Percentiles rank a stretch among this genome's conserved stretches.
Conservation (phyloP, 2,113 vertebrate genomes). For the Actenoides lindsayi region DNA sequence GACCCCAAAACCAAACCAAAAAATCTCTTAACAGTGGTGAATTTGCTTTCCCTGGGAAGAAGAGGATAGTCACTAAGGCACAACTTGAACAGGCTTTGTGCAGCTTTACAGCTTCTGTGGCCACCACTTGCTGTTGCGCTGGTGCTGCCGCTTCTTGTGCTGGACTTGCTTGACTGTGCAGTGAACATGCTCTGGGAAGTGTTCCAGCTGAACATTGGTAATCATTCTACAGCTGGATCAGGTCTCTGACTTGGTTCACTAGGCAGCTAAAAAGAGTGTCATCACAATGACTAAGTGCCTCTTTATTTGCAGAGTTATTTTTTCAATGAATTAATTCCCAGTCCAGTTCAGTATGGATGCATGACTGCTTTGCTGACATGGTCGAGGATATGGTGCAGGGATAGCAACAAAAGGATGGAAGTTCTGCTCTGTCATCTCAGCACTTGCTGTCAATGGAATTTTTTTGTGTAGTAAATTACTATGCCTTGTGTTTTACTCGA, state of each 20-base stretch:
- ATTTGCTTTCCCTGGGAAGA: background rate
- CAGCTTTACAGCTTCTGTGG: background rate
- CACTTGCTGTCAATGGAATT: background rate
- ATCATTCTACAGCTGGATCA: background rate
- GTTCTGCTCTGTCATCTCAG: background rate
- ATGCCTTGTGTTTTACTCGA: background rate
- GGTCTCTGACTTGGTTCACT: background rate
- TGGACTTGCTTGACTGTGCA: background rate
- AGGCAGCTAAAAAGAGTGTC: background rate
- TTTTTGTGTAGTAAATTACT: background rate
- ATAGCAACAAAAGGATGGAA: background rate
- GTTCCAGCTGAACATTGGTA: background rate
- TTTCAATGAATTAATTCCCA: background rate
- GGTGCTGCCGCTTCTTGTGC: background rate
- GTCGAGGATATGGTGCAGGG: background rate
- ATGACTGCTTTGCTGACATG: background rate
- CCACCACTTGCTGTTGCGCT: background rate
- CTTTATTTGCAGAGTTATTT: background rate
- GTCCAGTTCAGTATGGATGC: background rate
- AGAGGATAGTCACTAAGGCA: background rate
- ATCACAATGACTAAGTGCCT: background rate
- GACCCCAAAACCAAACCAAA: background rate
- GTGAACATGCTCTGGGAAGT: background rate
- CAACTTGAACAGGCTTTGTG: background rate
- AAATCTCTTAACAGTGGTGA: background rate